Conservation (phyloP, 2,888 invertebrate genomes). For the Crossocerus cetratus region DNA sequence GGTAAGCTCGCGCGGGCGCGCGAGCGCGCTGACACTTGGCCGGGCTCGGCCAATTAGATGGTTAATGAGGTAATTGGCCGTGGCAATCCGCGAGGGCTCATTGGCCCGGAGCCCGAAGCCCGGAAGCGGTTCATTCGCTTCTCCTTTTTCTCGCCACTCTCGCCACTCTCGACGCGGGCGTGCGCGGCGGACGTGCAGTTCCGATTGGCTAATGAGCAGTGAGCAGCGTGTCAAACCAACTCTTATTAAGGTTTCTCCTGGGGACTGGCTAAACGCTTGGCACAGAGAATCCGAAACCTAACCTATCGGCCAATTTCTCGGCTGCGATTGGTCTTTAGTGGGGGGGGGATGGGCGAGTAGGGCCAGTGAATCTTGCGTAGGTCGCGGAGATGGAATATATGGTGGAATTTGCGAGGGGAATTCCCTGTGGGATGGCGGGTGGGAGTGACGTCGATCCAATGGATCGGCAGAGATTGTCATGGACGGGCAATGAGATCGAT, state of each 20-base stretch:
- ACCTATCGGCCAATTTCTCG: not conserved
- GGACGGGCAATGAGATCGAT: constrained; percentile 67
- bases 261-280: constrained; percentile 6
- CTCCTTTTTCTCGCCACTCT: constrained; percentile 27
- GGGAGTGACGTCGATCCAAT: constrained; percentile 55
- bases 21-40: constrained; percentile 15
- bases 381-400: constrained; percentile 18
- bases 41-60: constrained; percentile 28
- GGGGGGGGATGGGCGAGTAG: not conserved
- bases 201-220: constrained; percentile 51
- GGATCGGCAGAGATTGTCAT: constrained; percentile 59
- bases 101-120: constrained; percentile 11
- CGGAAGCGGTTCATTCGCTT: constrained; percentile 19
- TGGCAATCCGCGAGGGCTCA: constrained; percentile 26
- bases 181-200: constrained; percentile 18
- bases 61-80: constrained; percentile 51
- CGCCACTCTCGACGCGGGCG: too few species aligned
- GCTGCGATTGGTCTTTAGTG: not conserved
- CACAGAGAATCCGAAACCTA: not conserved
- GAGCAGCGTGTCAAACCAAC: constrained; percentile 24
- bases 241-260: constrained; percentile 32
- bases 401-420: constrained; percentile 14
- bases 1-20: constrained; percentile 8
- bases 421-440: constrained; percentile 28
- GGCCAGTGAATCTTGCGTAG: not conserved